Evolutionary conservation across 2,888 invertebrate species (phyloP), one percentile per base, ranked within the genome.

Genomic region (Clanis bilineata): DNA sequence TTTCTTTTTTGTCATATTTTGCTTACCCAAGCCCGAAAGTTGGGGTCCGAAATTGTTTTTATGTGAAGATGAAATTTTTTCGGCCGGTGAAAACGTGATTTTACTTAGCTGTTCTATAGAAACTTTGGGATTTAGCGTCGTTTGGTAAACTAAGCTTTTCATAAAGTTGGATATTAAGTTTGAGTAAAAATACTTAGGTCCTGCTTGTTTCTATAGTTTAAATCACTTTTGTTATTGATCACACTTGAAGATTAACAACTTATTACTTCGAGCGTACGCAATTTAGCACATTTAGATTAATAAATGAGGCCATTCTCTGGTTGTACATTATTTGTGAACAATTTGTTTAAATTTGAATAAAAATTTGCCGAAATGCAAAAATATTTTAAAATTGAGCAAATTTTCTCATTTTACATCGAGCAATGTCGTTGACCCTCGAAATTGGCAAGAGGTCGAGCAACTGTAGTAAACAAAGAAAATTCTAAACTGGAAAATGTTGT

Each of bases 1-100:
- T 32, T 54, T 32, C 57, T 56, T 41, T 36, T 57, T 57, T 57
- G 25, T 32, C 28, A 28, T 57, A 18, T 51, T 51, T 51, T 51
- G 51, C 32, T 51, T 51, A 32, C 51, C 21, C 7, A 32, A 12
- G 15, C 51, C 32, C 18, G 51, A 51, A 51, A 51, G 32, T 51
- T 51, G 51, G 51, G 32, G 10, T 10, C 32, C 51, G 18, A 18
- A 28, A 18, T 51, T 51, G 51, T 51, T 28, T 47, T 51, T 32
- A 28, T 51, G 32, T 51, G 28, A 51, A 0, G 39, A 51, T 10
- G 12, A 12, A 51, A 18, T 51, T 51, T 51, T 51, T 32, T 28
- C 32, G 51, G 51, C 18, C 28, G 18, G n/a, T 9, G 18, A 28
- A n/a, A 32, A 18, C 10, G 18, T 51, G 18, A 51, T 51, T 51